phyloP scores from a whole-genome alignment of 2,113 vertebrate species.

The Pollimyrus isidori region DNA sequence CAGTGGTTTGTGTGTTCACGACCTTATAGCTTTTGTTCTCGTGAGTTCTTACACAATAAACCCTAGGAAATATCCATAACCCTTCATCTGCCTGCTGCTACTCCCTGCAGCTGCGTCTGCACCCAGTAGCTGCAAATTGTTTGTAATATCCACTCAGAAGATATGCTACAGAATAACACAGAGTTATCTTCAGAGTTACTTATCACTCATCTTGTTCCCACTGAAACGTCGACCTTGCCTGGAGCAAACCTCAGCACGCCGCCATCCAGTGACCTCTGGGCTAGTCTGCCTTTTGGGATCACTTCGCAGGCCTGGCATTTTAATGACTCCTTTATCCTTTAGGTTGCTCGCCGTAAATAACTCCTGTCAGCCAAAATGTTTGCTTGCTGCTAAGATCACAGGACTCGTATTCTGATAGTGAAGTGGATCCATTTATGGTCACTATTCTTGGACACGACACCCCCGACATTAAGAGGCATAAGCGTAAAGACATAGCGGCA shows the following conservation, averaged over 20 bases:
- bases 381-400: background rate
- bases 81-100: background rate
- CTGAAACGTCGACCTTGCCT: background rate
- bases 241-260: background rate
- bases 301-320: background rate
- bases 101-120: background rate
- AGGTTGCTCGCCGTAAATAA: background rate
- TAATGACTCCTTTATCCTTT: background rate
- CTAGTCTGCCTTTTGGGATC: background rate
- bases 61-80: background rate
- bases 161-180: background rate
- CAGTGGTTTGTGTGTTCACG: background rate
- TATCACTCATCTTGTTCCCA: background rate
- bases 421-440: background rate
- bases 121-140: background rate
- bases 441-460: background rate
- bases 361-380: background rate
- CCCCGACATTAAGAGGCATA: background rate
- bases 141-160: background rate
- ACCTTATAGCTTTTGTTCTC: background rate
- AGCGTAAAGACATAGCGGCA: background rate
- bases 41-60: background rate
- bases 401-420: background rate
- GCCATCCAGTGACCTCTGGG: background rate
- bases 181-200: background rate